phyloP scores from a whole-genome alignment of 1,140 invertebrate species.

The Drosophila arizonae region DNA sequence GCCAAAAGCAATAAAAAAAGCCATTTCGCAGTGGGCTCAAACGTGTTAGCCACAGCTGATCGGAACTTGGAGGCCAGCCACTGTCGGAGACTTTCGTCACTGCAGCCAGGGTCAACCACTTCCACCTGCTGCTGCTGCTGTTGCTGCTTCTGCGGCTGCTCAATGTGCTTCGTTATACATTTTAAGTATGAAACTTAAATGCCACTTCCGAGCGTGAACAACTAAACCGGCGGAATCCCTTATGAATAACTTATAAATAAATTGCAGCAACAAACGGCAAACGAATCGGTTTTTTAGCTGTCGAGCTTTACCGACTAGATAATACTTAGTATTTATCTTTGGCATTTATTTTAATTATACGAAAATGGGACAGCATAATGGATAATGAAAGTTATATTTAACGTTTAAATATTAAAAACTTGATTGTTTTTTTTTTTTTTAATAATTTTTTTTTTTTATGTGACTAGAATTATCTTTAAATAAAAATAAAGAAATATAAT shows the following conservation, averaged over 20 bases:
- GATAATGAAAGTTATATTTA: no score
- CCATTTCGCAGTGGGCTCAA: background rate
- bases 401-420: no score
- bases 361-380: no score
- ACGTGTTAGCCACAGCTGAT: slow-evolving; percentile 21
- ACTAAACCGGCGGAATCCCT: slow-evolving; percentile 2
- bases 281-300: background rate
- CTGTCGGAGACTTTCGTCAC: slow-evolving; percentile 4
- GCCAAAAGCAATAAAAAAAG: slow-evolving; percentile 3
- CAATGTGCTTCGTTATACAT: slow-evolving; percentile 16
- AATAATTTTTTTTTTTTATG: no score
- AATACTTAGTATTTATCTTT: no score
- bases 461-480: no score
- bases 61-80: slow-evolving; percentile 25
- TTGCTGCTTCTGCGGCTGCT: background rate
- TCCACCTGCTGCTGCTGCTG: slow-evolving; percentile 36
- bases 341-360: no score
- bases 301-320: background rate
- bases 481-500: no score
- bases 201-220: slow-evolving; percentile 24
- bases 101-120: slow-evolving; percentile 55
- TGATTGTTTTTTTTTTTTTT: no score
- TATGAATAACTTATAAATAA: slow-evolving; percentile 52
- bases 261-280: slow-evolving; percentile 32
- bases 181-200: slow-evolving; percentile 39